phyloP scores from a whole-genome alignment of 1,140 invertebrate genomes.

The Papilio machaon region DNA sequence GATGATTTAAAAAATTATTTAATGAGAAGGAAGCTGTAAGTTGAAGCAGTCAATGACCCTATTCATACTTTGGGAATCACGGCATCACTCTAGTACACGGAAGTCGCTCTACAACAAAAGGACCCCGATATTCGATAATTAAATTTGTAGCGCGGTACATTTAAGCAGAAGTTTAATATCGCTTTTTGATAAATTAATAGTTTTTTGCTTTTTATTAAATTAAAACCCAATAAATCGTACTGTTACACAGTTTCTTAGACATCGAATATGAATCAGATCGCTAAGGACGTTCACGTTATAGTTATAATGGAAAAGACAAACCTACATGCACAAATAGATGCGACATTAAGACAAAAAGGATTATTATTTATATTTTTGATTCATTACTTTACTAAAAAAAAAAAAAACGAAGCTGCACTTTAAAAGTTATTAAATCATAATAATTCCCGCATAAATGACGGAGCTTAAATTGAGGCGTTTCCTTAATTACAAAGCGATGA shows the following conservation, averaged over 20 bases:
- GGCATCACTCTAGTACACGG: background rate
- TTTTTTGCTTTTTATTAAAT: background rate
- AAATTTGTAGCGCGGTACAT: background rate
- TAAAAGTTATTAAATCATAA: background rate
- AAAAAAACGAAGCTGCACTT: background rate
- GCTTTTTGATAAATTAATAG: background rate
- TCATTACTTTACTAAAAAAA: no score
- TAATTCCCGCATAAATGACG: background rate
- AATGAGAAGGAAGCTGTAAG: background rate
- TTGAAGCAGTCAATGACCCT: background rate
- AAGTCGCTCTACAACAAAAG: slow-evolving; percentile 12
- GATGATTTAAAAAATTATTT: background rate
- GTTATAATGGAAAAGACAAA: background rate
- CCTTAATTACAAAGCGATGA: slow-evolving; percentile 55
- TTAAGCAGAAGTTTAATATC: background rate
- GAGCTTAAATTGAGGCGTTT: slow-evolving; percentile 28
- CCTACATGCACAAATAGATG: background rate
- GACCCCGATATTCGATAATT: slow-evolving; percentile 7
- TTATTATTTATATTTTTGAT: no score
- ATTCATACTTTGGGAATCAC: background rate
- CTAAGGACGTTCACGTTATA: no score
- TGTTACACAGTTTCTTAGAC: background rate
- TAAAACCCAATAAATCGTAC: background rate
- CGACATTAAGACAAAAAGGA: no score
- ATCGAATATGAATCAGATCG: no score